Conservation (phyloP, 64 coral and sea anemone genomes). For the Dendronephthya gigantea region DNA sequence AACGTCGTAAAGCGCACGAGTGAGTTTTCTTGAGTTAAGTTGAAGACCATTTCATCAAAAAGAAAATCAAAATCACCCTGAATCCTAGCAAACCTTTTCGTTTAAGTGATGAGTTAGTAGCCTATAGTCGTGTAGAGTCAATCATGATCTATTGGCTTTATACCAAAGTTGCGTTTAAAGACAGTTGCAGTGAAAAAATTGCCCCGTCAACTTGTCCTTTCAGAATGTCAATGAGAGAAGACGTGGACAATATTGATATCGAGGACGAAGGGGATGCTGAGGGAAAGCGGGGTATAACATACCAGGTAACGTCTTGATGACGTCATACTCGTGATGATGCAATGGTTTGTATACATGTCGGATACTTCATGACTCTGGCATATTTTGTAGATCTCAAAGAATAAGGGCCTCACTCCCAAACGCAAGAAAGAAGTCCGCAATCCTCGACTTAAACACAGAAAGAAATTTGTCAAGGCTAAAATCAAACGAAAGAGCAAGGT, state of each 20-base stretch:
- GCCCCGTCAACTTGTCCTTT: no score
- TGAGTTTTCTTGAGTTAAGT: no score
- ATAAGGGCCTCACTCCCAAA: slow-evolving; percentile 72
- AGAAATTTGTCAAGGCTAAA: slow-evolving; percentile 74
- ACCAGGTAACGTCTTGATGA: slow-evolving; percentile 47
- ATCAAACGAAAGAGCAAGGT: slow-evolving; percentile 98
- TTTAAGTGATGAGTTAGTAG: no score
- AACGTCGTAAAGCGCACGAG: slow-evolving; percentile 38
- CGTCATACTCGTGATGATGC: no score
- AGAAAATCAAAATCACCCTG: no score
- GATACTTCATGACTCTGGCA: neutral
- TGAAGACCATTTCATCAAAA: no score
- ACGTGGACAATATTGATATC: neutral
- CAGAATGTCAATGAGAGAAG: neutral
- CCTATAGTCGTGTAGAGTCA: no score
- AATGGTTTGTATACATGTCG: neutral
- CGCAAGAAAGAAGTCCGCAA: slow-evolving; percentile 78
- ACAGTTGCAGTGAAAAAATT: no score
- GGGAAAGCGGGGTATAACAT: slow-evolving; percentile 76
- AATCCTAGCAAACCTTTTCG: no score
- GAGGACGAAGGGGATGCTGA: slow-evolving; percentile 17
- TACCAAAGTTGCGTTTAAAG: no score
- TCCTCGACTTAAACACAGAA: slow-evolving; percentile 89
- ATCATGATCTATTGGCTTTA: no score
- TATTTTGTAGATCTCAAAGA: slow-evolving; percentile 72